Evolutionary conservation across 2,113 vertebrate genomes (phyloP).

Genomic region (Antennarius striatus): DNA sequence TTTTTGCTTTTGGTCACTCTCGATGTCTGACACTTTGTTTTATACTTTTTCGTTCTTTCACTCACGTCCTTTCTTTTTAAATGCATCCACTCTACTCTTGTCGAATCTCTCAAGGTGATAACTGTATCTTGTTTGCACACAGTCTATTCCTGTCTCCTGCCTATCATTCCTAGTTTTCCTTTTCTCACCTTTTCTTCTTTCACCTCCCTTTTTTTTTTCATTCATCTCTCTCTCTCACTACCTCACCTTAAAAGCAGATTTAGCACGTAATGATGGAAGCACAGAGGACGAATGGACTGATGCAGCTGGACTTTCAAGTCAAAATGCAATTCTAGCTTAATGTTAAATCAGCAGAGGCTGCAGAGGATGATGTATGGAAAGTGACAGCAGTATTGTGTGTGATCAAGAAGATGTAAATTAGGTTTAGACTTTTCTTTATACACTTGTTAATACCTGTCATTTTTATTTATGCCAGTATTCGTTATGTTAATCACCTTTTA

Average conservation of each 20-base stretch:
- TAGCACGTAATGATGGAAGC: constrained; percentile 7
- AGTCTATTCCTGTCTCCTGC: constrained; percentile 38
- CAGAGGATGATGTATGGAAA: background rate
- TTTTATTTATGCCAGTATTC: background rate
- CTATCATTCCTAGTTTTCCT: constrained; percentile 30
- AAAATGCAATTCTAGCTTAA: background rate
- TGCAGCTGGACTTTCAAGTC: background rate
- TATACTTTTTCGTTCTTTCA: background rate
- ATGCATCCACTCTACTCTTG: background rate
- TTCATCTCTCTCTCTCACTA: constrained; percentile 4
- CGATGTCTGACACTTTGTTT: background rate
- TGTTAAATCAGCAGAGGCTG: background rate
- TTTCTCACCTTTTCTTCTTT: constrained; percentile 43
- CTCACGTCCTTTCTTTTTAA: constrained; percentile 4
- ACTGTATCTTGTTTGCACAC: constrained; percentile 18
- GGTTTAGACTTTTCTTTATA: constrained; percentile 5
- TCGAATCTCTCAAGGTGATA: constrained; percentile 26
- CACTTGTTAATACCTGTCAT: background rate
- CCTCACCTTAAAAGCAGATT: constrained; percentile 41
- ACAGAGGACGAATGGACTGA: background rate
- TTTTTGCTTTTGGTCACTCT: background rate
- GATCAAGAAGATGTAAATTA: constrained; percentile 10
- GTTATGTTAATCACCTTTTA: constrained; percentile 16
- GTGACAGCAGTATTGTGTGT: background rate
- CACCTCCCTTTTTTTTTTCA: constrained; percentile 17